Conservation (phyloP, 2,797 vertebrate species). For the Poecilia picta region DNA sequence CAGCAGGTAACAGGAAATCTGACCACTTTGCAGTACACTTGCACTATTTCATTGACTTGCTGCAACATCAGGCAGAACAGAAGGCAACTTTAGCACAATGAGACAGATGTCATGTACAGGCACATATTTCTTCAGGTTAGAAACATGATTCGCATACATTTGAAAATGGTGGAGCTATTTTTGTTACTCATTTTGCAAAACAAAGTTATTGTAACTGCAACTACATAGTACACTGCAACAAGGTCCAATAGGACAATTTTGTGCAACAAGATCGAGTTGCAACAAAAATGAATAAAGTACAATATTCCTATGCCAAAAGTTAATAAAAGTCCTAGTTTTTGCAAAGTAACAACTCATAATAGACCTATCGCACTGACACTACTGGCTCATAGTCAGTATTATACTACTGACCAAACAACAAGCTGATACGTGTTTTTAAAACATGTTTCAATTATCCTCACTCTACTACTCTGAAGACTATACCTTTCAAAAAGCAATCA, state of each 20-base stretch:
- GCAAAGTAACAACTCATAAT: not conserved
- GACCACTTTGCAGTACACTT: not conserved
- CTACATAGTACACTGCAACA: no score
- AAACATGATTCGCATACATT: no score
- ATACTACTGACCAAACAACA: constrained; percentile 1
- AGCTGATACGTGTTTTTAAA: not conserved
- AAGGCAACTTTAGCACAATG: not conserved
- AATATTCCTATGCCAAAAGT: not conserved
- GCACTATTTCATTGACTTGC: not conserved
- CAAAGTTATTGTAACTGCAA: not conserved
- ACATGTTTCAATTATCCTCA: not conserved
- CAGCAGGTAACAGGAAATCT: not conserved
- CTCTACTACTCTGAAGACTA: not conserved
- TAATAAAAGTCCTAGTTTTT: not conserved
- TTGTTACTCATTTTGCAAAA: not conserved
- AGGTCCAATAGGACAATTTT: not conserved
- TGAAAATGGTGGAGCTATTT: not conserved
- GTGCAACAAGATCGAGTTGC: not conserved
- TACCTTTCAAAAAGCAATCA: not conserved
- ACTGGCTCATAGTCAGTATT: not conserved
- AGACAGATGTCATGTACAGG: not conserved
- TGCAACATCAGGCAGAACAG: not conserved
- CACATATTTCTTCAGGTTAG: not conserved
- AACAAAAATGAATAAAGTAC: not conserved
- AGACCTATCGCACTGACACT: not conserved